Conservation (phyloP, 2,888 invertebrate species). For the Leptinotarsa juncta region DNA sequence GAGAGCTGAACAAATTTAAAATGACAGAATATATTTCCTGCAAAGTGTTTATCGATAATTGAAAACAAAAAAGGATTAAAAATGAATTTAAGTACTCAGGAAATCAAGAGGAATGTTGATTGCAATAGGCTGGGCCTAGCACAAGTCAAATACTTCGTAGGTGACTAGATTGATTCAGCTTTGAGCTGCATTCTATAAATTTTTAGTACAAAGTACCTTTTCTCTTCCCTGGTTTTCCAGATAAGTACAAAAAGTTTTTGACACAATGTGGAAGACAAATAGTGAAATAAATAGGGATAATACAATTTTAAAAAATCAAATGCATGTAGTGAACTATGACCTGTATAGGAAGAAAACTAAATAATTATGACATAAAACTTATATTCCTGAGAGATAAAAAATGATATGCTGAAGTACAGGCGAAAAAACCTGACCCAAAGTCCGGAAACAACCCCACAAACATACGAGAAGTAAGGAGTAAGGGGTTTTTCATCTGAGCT, state of each 20-base stretch:
- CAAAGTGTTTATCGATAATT: conserved; percentile 29
- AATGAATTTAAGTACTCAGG: conserved; percentile 22
- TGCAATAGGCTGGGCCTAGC: conserved; percentile 2
- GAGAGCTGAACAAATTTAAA: neutral
- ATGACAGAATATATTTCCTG: conserved; percentile 12
- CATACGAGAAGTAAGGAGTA: no score
- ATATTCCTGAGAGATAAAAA: no score
- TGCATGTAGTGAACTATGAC: neutral
- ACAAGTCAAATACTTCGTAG: conserved; percentile 25
- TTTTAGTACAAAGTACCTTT: conserved; percentile 21
- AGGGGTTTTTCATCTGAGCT: no score
- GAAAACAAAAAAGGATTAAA: neutral
- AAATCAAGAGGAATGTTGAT: conserved; percentile 19
- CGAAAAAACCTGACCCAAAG: no score
- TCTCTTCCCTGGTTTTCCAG: neutral
- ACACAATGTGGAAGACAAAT: neutral
- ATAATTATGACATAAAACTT: no score
- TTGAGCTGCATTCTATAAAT: conserved; percentile 16
- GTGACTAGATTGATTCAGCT: conserved; percentile 26
- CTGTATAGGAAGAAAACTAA: no score
- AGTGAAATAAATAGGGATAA: neutral
- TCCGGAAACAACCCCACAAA: no score
- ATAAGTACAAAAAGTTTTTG: conserved; percentile 10
- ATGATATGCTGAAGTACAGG: no score
- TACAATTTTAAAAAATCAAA: neutral